Percentiles rank a stretch among this genome's conserved stretches.
phyloP scores from a whole-genome alignment of 2,797 vertebrate species.

The Scolopax bukidnonensis region DNA sequence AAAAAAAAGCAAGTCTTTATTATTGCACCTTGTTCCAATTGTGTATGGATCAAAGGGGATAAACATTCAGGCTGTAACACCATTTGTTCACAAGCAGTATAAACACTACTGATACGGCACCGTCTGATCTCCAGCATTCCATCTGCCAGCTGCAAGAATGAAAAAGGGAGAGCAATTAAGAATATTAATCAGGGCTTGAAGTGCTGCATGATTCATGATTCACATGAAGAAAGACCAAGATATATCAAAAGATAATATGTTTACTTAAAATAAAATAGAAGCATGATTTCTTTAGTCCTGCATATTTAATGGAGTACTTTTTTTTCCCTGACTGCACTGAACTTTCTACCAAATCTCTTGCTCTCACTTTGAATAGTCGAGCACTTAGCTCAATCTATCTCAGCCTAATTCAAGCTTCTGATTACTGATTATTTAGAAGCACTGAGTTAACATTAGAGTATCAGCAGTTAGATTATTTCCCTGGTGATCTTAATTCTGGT shows the following conservation, averaged over 20 bases:
- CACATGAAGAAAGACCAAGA: constrained; percentile 51
- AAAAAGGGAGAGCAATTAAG: constrained; percentile 66
- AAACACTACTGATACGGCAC: not conserved
- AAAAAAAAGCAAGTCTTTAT: not conserved
- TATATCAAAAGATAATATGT: constrained; percentile 48
- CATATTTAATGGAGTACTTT: constrained; percentile 9
- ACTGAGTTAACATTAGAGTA: constrained; percentile 33
- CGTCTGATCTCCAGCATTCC: constrained; percentile 10
- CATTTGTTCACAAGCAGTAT: constrained; percentile 33
- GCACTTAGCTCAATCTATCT: not conserved
- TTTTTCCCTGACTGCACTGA: not conserved
- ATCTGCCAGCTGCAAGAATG: constrained; percentile 62
- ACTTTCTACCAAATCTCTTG: not conserved
- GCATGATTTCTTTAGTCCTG: constrained; percentile 41
- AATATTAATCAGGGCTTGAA: constrained; percentile 66
- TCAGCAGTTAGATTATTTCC: constrained; percentile 53
- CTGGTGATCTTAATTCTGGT: constrained; percentile 24
- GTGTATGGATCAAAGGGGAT: constrained; percentile 44
- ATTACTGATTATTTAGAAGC: constrained; percentile 58
- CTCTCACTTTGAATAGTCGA: constrained; percentile 8
- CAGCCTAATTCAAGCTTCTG: constrained; percentile 42
- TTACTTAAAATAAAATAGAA: constrained; percentile 62
- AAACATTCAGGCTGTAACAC: not conserved
- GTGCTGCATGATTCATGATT: constrained; percentile 52
- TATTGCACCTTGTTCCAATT: constrained; percentile 38